A percentile compares a stretch with the other conserved stretches of the same genome.
Evolutionary conservation across 1,140 invertebrate genomes (phyloP).

Genomic region (Aphis craccivora): DNA sequence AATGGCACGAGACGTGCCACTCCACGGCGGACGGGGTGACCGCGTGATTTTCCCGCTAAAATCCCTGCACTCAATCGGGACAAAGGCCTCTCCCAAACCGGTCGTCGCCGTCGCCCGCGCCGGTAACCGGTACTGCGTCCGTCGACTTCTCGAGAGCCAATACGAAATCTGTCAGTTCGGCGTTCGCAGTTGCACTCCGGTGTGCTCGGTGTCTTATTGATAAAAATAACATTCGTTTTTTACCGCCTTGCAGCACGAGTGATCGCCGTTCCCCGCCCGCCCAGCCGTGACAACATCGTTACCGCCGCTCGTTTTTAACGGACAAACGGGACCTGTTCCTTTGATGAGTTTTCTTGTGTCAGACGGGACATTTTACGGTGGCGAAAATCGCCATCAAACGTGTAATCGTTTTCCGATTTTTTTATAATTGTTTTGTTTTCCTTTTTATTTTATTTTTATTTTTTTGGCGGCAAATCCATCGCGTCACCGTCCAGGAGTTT

Average conservation of each 20-base stretch:
- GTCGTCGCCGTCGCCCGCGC: background rate
- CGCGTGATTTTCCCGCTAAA: constrained; percentile 18
- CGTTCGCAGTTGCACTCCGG: background rate
- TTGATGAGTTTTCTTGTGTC: no score
- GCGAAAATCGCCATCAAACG: no score
- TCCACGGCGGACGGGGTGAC: background rate
- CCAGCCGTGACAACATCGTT: background rate
- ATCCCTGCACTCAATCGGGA: background rate
- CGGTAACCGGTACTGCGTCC: background rate
- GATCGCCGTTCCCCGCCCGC: background rate
- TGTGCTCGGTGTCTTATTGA: no score
- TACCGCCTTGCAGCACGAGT: background rate
- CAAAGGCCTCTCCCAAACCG: background rate
- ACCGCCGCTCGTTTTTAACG: background rate
- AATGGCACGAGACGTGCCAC: background rate
- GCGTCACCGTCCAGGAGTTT: background rate
- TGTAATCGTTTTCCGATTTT: background rate
- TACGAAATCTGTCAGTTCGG: background rate
- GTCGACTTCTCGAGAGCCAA: background rate
- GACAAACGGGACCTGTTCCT: background rate
- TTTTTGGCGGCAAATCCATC: constrained; percentile 24
- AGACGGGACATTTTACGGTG: no score
- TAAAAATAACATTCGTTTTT: background rate
- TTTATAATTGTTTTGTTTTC: background rate
- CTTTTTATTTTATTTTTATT: background rate